These are phyloP conservation scores for Cephalopachus bancanus DNA, from an alignment of 2,797 vertebrate genomes.

Conservation along the genomic window DNA sequence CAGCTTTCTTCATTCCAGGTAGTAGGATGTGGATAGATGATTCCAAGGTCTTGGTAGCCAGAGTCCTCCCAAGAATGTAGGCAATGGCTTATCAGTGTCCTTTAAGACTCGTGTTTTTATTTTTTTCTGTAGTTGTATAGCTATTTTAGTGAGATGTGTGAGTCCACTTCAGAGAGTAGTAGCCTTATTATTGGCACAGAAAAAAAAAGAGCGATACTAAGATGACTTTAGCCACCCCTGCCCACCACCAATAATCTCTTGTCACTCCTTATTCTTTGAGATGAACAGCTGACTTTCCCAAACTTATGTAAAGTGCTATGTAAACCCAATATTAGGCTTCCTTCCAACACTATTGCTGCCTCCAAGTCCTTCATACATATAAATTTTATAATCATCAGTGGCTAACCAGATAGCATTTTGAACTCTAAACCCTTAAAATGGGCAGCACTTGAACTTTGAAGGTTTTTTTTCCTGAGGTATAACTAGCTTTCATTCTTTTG, in stretches of 20 bases:
- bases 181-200: not conserved
- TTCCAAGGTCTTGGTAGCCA: not conserved
- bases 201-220: not conserved
- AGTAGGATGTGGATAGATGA: not conserved
- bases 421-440: not conserved
- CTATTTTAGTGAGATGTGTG: not conserved
- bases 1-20: not conserved
- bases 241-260: not conserved
- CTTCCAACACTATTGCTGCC: not conserved
- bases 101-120: not conserved
- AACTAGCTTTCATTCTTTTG: not conserved
- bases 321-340: slow-evolving; percentile 19
- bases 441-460: slow-evolving; percentile 21
- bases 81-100: not conserved
- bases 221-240: not conserved
- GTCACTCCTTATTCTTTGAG: not conserved
- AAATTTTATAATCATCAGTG: slow-evolving; percentile 26
- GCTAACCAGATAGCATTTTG: slow-evolving; percentile 38
- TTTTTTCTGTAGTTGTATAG: not conserved
- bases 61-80: not conserved
- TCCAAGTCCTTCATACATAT: not conserved
- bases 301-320: not conserved
- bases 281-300: not conserved
- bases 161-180: not conserved
- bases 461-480: not conserved